Evolutionary conservation across 2,888 invertebrate genomes (phyloP), one percentile per base, ranked within the genome.

Genomic region (Unio delphinus): DNA sequence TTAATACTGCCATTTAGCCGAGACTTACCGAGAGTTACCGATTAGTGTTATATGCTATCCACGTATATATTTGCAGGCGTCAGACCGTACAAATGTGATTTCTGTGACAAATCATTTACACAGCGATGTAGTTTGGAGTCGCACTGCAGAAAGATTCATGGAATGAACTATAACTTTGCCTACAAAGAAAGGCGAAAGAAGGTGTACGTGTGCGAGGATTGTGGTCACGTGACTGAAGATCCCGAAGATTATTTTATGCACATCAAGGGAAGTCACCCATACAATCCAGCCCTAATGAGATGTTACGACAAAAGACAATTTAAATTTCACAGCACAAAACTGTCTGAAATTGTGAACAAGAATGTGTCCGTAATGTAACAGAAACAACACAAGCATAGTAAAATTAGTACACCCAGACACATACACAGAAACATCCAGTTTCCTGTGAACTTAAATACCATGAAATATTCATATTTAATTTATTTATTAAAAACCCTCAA

Each of bases 171-270:
- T 91, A 94, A 95, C 80, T 99, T 98, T 90, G 98, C 96, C 7
- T 99, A 99, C 92, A 99, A 99, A 90, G 98, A 99, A 91, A 93
- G 99, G 72, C 93, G 99, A 85, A 96, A 96, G 90, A 99, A 99
- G 94, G 95, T 96, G 92, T 99, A 99, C 91, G 99, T 99, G 34
- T 99, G 99, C 90, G 99, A 99, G 91, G 98, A 99, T 90, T 99
- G 99, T 91, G 99, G 99, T 59, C 97, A 97, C 92, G 98, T 98
- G 26, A 98, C 98, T 55, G 95, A 95, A 83, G 96, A 97, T 89
- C 97, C 98, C 3, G 98, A 98, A 92, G 95, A 95, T 57, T 98
- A 98, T 90, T 98, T 97, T 91, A 92, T 96, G 85, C 98, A 98
- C 89, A 92, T 98, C 72, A 97, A 97, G 91, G 96, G 82, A 66